Evolutionary conservation across 2,797 vertebrate species (phyloP), one percentile per base, ranked within the genome.

Genomic region (Synaphobranchus kaupii): DNA sequence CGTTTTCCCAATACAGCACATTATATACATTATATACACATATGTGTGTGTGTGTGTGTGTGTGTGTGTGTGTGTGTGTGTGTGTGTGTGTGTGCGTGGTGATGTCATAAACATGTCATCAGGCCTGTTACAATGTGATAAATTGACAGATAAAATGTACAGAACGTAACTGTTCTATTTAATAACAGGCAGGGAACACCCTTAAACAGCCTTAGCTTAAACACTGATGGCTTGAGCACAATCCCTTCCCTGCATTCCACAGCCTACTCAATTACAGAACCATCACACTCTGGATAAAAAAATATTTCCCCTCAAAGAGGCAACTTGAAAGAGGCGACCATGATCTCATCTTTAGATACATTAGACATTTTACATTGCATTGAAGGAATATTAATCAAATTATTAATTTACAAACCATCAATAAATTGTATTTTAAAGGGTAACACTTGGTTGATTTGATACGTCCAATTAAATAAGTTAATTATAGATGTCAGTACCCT

Each of bases 181-280:
- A 84, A 87, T 89, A 91, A 91, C 15, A 86, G 44, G 66, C 52
- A 73, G n/a, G 4, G 73, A 56, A 86, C 68, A 76, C 15, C 63
- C 44, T n/a, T n/a, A n/a, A n/a, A n/a, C n/a, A n/a, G n/a, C n/a
- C n/a, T n/a, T 15, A 85, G 87, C 88, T 82, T n/a, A 87, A 86
- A 54, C 83, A 87, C 60, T 2, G 0, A 88, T 87, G 63, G 76
- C 31, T 84, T 84, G 7, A 78, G 82, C 76, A 60, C n/a, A 68
- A 58, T 85, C 83, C 15, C 85, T 88, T 89, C 84, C 7, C 13
- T 20, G 9, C 68, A 54, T 86, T 63, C 63, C 4, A 28, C 44
- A n/a, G 17, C n/a, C 54, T 0, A 20, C n/a, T 34, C 48, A 31
- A 87, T 50, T 48, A 22, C 31, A 54, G 17, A 66, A 31, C 2